phyloP scores from a whole-genome alignment of 2,113 vertebrate species.

The Pangasianodon gigas region DNA sequence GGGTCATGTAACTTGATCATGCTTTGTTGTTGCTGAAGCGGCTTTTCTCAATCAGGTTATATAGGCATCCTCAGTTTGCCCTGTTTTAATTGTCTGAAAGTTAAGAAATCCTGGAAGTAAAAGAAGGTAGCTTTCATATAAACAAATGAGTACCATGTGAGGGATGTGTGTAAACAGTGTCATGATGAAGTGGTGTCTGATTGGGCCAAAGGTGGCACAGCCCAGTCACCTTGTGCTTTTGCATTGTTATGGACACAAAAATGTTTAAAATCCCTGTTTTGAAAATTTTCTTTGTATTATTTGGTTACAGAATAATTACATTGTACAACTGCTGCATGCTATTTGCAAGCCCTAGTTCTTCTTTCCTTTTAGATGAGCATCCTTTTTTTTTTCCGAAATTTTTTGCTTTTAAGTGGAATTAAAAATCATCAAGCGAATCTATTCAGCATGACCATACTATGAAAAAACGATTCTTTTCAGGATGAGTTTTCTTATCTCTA shows the following conservation, averaged over 20 bases:
- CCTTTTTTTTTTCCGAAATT: background rate
- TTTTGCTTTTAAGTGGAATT: background rate
- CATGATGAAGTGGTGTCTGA: background rate
- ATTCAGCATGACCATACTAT: background rate
- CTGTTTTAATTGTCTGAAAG: background rate
- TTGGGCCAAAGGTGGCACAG: background rate
- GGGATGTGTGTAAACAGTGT: background rate
- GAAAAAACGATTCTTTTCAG: background rate
- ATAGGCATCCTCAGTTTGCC: background rate
- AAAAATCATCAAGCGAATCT: background rate
- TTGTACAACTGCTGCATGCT: background rate
- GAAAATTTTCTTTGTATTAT: too few relatives aligned
- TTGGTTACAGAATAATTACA: background rate
- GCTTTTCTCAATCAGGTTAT: background rate
- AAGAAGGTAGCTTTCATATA: background rate
- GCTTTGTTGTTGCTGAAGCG: background rate
- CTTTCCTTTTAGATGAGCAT: background rate
- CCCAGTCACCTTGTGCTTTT: background rate
- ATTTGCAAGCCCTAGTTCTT: background rate
- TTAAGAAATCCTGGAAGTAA: background rate
- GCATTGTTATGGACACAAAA: background rate
- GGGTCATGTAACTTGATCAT: background rate
- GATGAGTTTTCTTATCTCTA: background rate
- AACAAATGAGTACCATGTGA: background rate
- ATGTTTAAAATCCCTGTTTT: background rate